phyloP scores from a whole-genome alignment of 92 coral and sea anemone genomes.

The Phymanthus crucifer region DNA sequence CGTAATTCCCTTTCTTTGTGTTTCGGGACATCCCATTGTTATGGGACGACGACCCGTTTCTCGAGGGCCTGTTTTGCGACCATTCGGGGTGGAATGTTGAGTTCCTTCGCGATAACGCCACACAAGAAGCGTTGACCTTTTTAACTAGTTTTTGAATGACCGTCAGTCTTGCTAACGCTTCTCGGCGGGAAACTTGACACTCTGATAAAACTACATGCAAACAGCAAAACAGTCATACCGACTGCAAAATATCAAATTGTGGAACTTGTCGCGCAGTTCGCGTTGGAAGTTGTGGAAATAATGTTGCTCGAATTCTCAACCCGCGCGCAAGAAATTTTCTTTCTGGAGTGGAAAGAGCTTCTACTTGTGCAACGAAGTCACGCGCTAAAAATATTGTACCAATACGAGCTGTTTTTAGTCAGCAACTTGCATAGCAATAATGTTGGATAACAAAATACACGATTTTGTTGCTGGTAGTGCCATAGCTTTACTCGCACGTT shows the following conservation, averaged over 20 bases:
- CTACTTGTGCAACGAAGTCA: too few relatives aligned
- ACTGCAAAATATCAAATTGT: not conserved
- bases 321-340: too few relatives aligned
- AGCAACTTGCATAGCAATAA: too few relatives aligned
- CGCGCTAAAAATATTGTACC: too few relatives aligned
- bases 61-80: not conserved
- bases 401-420: too few relatives aligned
- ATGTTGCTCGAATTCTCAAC: too few relatives aligned
- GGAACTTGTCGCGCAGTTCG: not conserved
- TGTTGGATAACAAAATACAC: too few relatives aligned
- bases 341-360: too few relatives aligned
- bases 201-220: conserved; percentile 41
- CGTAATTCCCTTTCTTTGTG: not conserved
- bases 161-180: not conserved
- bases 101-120: not conserved
- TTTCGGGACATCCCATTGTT: not conserved
- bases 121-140: not conserved
- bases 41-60: not conserved
- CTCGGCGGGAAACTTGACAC: conserved; percentile 26
- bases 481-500: too few relatives aligned
- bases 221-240: not conserved
- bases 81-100: not conserved
- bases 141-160: not conserved
- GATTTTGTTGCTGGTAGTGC: too few relatives aligned
- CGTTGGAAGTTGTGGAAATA: too few relatives aligned